These are phyloP conservation scores for Orycteropus afer DNA, from an alignment of 2,113 vertebrate genomes.

Conservation along the genomic window DNA sequence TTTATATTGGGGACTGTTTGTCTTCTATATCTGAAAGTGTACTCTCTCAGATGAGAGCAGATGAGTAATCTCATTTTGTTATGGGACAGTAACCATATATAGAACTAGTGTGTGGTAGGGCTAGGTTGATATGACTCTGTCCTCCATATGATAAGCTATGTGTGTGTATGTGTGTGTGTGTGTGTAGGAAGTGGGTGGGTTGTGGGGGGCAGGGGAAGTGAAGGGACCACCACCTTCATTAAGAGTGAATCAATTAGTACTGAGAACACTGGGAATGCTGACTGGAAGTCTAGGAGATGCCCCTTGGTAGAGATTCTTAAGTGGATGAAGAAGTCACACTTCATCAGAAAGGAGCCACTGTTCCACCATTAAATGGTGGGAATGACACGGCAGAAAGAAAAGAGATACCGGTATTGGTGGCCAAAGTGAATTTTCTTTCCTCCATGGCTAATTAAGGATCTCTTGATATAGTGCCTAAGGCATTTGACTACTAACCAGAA, in stretches of 20 bases:
- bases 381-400: not conserved
- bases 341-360: not conserved
- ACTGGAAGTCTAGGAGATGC: not conserved
- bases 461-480: no score
- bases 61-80: not conserved
- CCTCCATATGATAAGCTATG: not conserved
- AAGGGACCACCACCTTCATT: not conserved
- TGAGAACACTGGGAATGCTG: not conserved
- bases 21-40: not conserved
- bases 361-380: not conserved
- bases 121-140: not conserved
- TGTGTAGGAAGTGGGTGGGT: no score
- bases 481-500: no score
- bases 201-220: not conserved
- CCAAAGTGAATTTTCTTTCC: slow-evolving; percentile 48
- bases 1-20: not conserved
- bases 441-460: not conserved
- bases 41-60: not conserved
- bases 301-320: not conserved
- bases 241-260: not conserved
- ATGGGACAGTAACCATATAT: not conserved
- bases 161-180: not conserved
- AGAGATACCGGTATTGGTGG: not conserved
- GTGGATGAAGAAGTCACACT: not conserved
- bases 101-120: not conserved